A percentile compares a stretch with the other conserved stretches of the same genome.
These are phyloP conservation scores for Pseudomyrmex cubaensis DNA, from an alignment of 1,140 invertebrate genomes.

Conservation along the genomic window DNA sequence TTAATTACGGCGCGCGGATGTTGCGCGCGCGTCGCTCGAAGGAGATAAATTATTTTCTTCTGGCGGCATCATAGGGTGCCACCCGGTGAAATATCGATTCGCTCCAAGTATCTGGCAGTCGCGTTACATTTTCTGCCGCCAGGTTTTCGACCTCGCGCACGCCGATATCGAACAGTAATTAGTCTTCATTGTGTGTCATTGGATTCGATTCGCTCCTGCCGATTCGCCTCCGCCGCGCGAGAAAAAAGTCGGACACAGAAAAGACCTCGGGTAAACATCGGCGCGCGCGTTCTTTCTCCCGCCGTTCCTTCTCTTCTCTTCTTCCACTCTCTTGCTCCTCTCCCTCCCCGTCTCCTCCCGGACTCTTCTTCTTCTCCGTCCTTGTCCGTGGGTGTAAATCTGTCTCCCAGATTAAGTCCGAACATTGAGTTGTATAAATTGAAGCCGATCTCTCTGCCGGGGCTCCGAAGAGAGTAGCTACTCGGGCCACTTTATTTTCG, in stretches of 20 bases:
- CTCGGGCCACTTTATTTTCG: slow-evolving; percentile 78
- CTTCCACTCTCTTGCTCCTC: slow-evolving; percentile 1
- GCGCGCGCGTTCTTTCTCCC: slow-evolving; percentile 52
- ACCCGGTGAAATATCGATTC: slow-evolving; percentile 66
- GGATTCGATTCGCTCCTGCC: slow-evolving; percentile 69
- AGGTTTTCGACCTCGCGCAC: slow-evolving; percentile 58
- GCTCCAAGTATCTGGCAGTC: slow-evolving; percentile 57
- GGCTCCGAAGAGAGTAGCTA: slow-evolving; percentile 67
- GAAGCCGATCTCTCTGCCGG: slow-evolving; percentile 76
- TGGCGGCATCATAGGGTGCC: slow-evolving; percentile 53
- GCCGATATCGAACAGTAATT: slow-evolving; percentile 70
- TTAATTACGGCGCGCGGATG: slow-evolving; percentile 65
- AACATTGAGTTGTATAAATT: slow-evolving; percentile 80
- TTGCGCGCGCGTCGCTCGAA: slow-evolving; percentile 54
- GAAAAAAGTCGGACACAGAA: slow-evolving; percentile 59
- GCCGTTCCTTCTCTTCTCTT: slow-evolving; percentile 17
- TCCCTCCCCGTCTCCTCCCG: slow-evolving; percentile 9
- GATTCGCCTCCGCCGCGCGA: slow-evolving; percentile 52
- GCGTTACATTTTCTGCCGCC: slow-evolving; percentile 55
- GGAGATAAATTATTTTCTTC: slow-evolving; percentile 66
- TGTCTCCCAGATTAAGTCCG: slow-evolving; percentile 80
- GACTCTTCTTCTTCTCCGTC: slow-evolving; percentile 12
- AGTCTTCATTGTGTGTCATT: slow-evolving; percentile 68
- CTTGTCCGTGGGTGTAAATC: slow-evolving; percentile 77
- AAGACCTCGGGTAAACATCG: slow-evolving; percentile 67